Evolutionary conservation across 1,140 invertebrate genomes (phyloP).

Genomic region (Saccostrea glomerata): DNA sequence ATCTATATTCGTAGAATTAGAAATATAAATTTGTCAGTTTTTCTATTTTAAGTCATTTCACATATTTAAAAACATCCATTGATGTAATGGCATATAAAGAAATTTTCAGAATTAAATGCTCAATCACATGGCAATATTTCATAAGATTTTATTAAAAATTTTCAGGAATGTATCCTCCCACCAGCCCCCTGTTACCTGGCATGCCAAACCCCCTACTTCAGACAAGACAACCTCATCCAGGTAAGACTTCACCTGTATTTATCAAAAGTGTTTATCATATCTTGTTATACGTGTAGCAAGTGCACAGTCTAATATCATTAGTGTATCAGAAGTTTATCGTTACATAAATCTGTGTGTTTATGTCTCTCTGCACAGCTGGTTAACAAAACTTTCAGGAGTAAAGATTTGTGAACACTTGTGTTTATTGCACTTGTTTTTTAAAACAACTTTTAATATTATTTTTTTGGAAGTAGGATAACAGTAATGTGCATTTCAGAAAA

Average conservation of each 20-base stretch:
- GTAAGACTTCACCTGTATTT: neutral
- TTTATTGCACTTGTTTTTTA: neutral
- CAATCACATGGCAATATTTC: too few relatives aligned
- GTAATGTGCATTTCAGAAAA: too few relatives aligned
- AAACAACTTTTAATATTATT: too few relatives aligned
- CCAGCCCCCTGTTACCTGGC: constrained; percentile 41
- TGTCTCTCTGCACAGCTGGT: constrained; percentile 9
- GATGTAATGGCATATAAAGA: too few relatives aligned
- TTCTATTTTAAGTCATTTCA: too few relatives aligned
- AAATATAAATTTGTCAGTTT: too few relatives aligned
- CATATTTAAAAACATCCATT: too few relatives aligned
- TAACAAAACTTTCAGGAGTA: neutral
- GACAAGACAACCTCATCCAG: constrained; percentile 35
- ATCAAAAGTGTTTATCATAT: neutral
- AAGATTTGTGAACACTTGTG: neutral
- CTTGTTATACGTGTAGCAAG: neutral
- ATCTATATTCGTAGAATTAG: too few relatives aligned
- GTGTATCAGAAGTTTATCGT: constrained; percentile 40
- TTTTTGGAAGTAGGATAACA: too few relatives aligned
- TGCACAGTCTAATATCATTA: constrained; percentile 3
- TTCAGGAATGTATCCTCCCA: constrained; percentile 32
- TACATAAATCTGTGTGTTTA: constrained; percentile 23
- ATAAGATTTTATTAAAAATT: neutral
- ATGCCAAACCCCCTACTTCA: constrained; percentile 31
- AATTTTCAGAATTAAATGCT: too few relatives aligned